Percentiles rank a stretch among this genome's conserved stretches.
phyloP scores from a whole-genome alignment of 2,797 vertebrate species.

The Betta splendens region DNA sequence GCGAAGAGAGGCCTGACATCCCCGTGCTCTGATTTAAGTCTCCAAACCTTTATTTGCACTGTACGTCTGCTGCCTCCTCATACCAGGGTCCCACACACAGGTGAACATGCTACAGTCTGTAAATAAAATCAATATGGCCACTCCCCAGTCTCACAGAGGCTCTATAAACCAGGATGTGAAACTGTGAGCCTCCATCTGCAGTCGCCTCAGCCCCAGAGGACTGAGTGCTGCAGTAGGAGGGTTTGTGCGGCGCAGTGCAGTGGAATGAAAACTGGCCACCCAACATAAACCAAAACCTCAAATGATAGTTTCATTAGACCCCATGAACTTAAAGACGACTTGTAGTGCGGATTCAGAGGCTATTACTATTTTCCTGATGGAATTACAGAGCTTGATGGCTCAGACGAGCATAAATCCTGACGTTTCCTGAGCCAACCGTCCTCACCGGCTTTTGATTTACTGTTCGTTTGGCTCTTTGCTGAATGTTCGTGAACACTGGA shows the following conservation, averaged over 20 bases:
- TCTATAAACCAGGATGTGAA: slow-evolving; percentile 56
- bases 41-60: no score
- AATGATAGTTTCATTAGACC: slow-evolving; percentile 63
- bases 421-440: slow-evolving; percentile 52
- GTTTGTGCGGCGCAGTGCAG: slow-evolving; percentile 61
- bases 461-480: slow-evolving; percentile 62
- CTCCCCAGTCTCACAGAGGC: slow-evolving; percentile 24
- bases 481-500: slow-evolving; percentile 60
- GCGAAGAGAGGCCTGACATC: slow-evolving; percentile 21
- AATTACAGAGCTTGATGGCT: slow-evolving; percentile 61
- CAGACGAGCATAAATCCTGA: slow-evolving; percentile 57
- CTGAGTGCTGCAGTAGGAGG: slow-evolving; percentile 45
- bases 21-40: slow-evolving; percentile 47
- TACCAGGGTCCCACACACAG: no score
- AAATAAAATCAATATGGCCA: slow-evolving; percentile 35
- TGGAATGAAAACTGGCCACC: slow-evolving; percentile 53
- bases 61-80: no score
- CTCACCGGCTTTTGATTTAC: slow-evolving; percentile 67
- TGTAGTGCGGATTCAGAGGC: slow-evolving; percentile 44
- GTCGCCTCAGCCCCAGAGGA: slow-evolving; percentile 44
- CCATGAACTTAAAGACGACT: slow-evolving; percentile 44
- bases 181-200: slow-evolving; percentile 53
- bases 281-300: slow-evolving; percentile 62
- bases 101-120: slow-evolving; percentile 29
- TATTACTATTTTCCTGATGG: slow-evolving; percentile 45